These are phyloP conservation scores for Poeciliopsis turrubarensis DNA, from an alignment of 2,113 vertebrate genomes.

Conservation along the genomic window DNA sequence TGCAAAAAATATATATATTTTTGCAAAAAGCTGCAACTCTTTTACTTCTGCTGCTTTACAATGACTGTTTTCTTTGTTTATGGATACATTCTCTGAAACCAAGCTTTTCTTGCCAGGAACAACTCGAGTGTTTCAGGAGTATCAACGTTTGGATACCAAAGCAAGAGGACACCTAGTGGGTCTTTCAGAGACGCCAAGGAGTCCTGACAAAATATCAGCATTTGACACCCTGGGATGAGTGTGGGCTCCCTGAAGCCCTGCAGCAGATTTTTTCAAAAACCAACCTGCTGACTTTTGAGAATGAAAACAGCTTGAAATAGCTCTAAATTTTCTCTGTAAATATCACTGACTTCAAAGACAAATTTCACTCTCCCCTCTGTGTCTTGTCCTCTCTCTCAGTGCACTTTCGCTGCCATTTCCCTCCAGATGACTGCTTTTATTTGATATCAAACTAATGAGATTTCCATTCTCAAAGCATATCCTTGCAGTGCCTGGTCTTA, in stretches of 20 bases:
- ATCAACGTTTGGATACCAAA: not conserved
- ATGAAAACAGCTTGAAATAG: slow-evolving; percentile 59
- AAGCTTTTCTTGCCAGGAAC: too few species aligned
- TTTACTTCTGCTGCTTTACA: too few species aligned
- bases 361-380: slow-evolving; percentile 58
- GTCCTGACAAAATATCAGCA: slow-evolving; percentile 4
- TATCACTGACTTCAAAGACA: slow-evolving; percentile 72
- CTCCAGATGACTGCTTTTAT: slow-evolving; percentile 77
- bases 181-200: not conserved
- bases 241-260: not conserved
- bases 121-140: too few species aligned
- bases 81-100: not conserved
- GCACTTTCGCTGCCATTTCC: slow-evolving; percentile 62
- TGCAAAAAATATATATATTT: too few species aligned
- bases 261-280: slow-evolving; percentile 23
- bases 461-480: slow-evolving; percentile 75
- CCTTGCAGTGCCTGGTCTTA: slow-evolving; percentile 57
- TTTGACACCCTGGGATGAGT: slow-evolving; percentile 1
- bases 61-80: not conserved
- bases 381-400: slow-evolving; percentile 51
- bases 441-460: slow-evolving; percentile 81
- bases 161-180: not conserved
- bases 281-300: slow-evolving; percentile 39
- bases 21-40: too few species aligned
- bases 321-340: slow-evolving; percentile 61